phyloP scores from a whole-genome alignment of 1,140 invertebrate species.

The Tetranychus urticae region DNA sequence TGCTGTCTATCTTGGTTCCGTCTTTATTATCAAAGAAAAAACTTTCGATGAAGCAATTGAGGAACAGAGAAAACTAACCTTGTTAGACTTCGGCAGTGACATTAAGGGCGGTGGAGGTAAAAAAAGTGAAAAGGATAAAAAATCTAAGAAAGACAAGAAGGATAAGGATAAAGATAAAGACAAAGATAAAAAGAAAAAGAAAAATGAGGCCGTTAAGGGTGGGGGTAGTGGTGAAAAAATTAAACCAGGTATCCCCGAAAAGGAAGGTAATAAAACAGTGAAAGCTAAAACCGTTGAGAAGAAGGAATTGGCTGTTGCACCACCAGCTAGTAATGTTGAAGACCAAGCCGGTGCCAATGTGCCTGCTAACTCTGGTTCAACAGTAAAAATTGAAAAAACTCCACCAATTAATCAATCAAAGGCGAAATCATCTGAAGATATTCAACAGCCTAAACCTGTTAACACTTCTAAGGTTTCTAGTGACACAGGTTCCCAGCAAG shows the following conservation, averaged over 20 bases:
- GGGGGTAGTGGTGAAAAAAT: not conserved
- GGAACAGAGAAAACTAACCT: slow-evolving; percentile 1
- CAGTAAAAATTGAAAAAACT: too few species aligned
- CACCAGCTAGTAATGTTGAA: too few species aligned
- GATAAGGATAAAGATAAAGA: not conserved
- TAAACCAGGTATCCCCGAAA: not conserved
- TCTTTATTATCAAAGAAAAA: slow-evolving; percentile 15
- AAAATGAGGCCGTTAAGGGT: slow-evolving; percentile 8
- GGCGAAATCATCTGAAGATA: too few species aligned
- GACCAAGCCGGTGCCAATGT: too few species aligned
- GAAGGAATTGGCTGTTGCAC: too few species aligned
- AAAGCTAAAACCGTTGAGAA: too few species aligned
- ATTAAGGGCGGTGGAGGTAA: not conserved
- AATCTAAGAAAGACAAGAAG: slow-evolving; percentile 11
- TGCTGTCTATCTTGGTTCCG: slow-evolving; percentile 14
- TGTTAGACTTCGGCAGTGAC: not conserved
- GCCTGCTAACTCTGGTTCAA: too few species aligned
- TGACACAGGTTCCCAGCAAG: too few species aligned
- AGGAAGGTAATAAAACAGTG: too few species aligned
- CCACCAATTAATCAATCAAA: too few species aligned
- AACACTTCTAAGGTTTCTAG: too few species aligned
- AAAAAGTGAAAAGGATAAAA: slow-evolving; percentile 5
- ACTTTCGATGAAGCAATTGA: slow-evolving; percentile 13
- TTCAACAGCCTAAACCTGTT: too few species aligned
- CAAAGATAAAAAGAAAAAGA: not conserved